Percentiles rank a stretch among this genome's conserved stretches.
These are phyloP conservation scores for Rhombomys opimus DNA, from an alignment of 2,113 vertebrate genomes.

Conservation along the genomic window DNA sequence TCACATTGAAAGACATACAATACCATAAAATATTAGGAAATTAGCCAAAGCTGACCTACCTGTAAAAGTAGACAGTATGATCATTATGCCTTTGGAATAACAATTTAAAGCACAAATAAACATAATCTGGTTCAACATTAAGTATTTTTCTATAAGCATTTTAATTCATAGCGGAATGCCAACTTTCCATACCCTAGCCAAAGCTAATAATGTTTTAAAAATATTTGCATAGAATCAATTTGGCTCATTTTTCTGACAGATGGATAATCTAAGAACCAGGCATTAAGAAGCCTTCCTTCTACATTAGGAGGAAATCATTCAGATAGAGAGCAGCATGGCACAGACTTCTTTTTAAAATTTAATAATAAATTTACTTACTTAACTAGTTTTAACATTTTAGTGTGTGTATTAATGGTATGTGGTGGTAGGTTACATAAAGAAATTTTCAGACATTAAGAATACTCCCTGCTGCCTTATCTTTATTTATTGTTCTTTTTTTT, in stretches of 20 bases:
- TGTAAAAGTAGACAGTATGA: constrained; percentile 62
- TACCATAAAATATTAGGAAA: constrained; percentile 80
- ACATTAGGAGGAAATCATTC: neutral
- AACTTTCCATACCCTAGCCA: neutral
- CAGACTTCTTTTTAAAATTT: neutral
- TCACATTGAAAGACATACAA: constrained; percentile 75
- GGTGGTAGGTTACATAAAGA: neutral
- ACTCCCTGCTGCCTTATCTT: accelerated
- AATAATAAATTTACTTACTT: neutral
- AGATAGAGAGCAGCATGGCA: neutral
- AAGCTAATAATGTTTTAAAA: constrained; percentile 24
- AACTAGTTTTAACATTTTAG: neutral
- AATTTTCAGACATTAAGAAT: neutral
- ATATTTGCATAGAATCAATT: neutral
- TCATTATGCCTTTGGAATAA: constrained; percentile 69
- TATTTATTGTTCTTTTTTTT: neutral
- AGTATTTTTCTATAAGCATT: neutral
- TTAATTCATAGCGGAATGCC: neutral
- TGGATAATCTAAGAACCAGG: neutral
- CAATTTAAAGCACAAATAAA: constrained; percentile 67
- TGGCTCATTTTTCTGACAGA: neutral
- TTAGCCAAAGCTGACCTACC: constrained; percentile 85
- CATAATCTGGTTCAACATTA: constrained; percentile 12
- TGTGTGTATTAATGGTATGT: neutral
- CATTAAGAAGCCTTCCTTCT: neutral